Conservation (phyloP, 2,113 vertebrate genomes). For the Toxostoma redivivum region DNA sequence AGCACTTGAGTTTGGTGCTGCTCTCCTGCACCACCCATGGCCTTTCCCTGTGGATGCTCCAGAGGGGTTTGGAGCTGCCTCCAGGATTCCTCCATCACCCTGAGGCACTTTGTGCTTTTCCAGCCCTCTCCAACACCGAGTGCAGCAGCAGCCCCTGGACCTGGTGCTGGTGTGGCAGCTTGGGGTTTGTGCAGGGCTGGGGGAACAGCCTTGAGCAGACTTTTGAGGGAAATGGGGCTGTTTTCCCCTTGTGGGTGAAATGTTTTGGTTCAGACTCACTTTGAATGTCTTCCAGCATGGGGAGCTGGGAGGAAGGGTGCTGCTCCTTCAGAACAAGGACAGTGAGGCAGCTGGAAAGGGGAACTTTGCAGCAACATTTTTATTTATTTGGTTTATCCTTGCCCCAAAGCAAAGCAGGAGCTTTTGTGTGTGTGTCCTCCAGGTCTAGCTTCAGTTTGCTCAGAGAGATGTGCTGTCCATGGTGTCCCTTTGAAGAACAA, state of each 20-base stretch:
- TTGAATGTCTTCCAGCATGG: not conserved
- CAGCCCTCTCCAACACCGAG: not conserved
- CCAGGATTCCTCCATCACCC: not conserved
- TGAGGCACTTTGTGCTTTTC: not conserved
- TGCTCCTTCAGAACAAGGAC: fast-evolving
- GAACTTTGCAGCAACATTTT: not conserved
- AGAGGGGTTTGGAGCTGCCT: not conserved
- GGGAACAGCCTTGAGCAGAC: not conserved
- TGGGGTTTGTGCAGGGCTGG: not conserved
- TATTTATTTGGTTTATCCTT: not conserved
- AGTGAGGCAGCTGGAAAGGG: not conserved
- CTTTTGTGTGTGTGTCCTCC: not conserved
- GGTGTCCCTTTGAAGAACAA: not conserved
- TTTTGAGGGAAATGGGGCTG: not conserved
- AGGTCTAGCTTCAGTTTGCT: not conserved
- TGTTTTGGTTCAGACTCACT: not conserved
- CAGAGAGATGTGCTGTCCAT: not conserved
- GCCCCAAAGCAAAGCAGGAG: not conserved
- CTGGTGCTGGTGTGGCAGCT: fast-evolving
- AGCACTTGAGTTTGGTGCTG: not conserved
- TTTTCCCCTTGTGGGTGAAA: not conserved
- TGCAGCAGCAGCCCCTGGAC: not conserved
- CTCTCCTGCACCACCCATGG: not conserved
- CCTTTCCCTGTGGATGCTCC: not conserved
- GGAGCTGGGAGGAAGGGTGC: not conserved